phyloP scores from a whole-genome alignment of 2,113 vertebrate species.

The Scomber colias region DNA sequence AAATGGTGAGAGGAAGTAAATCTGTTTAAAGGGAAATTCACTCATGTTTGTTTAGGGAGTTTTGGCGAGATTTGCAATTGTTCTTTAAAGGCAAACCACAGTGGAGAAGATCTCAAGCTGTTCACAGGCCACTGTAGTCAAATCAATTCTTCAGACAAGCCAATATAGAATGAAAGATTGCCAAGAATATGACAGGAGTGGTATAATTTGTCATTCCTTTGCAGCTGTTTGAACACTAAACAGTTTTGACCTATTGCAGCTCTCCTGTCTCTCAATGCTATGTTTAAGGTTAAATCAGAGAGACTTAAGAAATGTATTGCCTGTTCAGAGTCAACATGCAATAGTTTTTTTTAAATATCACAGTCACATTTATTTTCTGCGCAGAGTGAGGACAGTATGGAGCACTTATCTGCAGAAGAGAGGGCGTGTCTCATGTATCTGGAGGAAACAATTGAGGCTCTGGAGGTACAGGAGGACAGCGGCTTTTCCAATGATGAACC shows the following conservation, averaged over 20 bases:
- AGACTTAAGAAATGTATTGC: not conserved
- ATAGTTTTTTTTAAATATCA: not conserved
- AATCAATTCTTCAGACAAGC: constrained; percentile 27
- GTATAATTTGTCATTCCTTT: constrained; percentile 38
- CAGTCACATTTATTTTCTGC: not conserved
- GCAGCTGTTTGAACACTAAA: constrained; percentile 45
- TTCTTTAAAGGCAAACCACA: constrained; percentile 7
- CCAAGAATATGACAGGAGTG: not conserved
- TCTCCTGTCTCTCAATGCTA: not conserved
- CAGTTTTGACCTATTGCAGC: constrained; percentile 14
- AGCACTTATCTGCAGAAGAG: constrained; percentile 92
- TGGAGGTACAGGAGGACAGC: constrained; percentile 92
- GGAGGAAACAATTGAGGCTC: constrained; percentile 92
- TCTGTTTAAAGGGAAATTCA: not conserved
- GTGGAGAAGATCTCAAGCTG: not conserved
- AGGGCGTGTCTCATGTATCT: constrained; percentile 93
- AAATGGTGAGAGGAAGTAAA: constrained; percentile 17
- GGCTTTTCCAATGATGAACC: constrained; percentile 87
- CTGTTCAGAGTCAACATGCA: not conserved
- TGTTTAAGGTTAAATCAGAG: constrained; percentile 18
- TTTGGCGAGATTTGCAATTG: not conserved
- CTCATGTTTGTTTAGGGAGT: constrained; percentile 17
- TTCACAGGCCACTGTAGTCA: constrained; percentile 27
- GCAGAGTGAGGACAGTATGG: constrained; percentile 91
- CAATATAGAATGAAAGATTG: constrained; percentile 7